A percentile compares a stretch with the other conserved stretches of the same genome.
Evolutionary conservation across 2,888 invertebrate genomes (phyloP).

Genomic region (Leucophenga montana): DNA sequence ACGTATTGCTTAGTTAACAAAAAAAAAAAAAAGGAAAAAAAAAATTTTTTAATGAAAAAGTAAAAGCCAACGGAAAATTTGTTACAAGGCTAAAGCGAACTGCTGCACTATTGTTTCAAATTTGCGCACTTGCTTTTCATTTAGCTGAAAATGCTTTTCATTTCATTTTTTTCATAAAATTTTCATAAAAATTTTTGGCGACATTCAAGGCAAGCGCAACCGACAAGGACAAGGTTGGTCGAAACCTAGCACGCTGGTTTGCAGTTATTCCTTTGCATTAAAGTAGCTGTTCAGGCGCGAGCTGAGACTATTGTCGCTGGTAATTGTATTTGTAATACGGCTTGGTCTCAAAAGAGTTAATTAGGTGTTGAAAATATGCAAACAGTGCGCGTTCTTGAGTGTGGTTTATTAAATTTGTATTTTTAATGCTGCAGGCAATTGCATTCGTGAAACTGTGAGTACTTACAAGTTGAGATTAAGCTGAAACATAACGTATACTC

Average conservation of each 20-base stretch:
- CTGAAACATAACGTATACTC: too few relatives aligned
- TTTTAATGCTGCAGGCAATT: background rate
- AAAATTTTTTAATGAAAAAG: too few relatives aligned
- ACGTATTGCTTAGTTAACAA: too few relatives aligned
- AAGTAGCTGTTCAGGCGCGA: background rate
- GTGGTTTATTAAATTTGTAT: too few relatives aligned
- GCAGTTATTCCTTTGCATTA: too few relatives aligned
- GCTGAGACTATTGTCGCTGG: background rate
- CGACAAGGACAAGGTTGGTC: conserved; percentile 4
- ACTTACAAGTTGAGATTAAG: background rate
- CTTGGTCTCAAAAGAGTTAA: background rate
- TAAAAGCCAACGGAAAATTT: conserved; percentile 2
- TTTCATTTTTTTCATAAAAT: background rate
- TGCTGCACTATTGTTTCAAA: background rate
- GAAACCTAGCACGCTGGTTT: background rate
- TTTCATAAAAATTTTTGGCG: background rate
- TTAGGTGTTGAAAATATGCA: background rate
- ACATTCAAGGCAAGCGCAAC: background rate
- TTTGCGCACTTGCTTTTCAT: too few relatives aligned
- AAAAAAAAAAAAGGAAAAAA: too few relatives aligned
- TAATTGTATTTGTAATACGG: background rate
- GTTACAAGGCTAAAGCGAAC: conserved; percentile 11
- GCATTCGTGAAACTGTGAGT: background rate
- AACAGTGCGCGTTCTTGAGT: too few relatives aligned
- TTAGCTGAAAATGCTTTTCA: background rate